Evolutionary conservation across 2,113 vertebrate genomes (phyloP).

Genomic region (Butorides virescens): DNA sequence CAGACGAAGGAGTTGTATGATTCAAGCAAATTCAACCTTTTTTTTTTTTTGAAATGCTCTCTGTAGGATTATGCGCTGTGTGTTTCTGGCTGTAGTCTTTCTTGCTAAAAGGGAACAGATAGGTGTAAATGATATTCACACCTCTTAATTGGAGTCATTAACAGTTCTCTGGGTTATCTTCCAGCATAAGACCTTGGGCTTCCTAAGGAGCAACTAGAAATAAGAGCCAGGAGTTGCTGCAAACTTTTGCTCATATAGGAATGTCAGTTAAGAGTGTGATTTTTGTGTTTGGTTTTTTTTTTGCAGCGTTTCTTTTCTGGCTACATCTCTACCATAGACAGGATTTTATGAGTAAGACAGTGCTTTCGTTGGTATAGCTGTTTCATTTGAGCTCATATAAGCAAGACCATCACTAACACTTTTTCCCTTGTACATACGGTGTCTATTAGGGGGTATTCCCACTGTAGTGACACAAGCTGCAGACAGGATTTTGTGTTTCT

Average conservation of each 20-base stretch:
- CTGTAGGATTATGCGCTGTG: constrained; percentile 16
- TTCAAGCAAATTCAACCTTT: constrained; percentile 54
- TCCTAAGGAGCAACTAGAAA: constrained; percentile 10
- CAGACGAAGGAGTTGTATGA: neutral
- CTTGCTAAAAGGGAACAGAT: constrained; percentile 48
- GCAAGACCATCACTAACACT: neutral
- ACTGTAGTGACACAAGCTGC: neutral
- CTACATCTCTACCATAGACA: neutral
- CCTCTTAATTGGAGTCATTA: constrained; percentile 63
- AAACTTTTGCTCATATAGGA: neutral
- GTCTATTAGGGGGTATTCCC: neutral
- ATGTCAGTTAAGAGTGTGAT: neutral
- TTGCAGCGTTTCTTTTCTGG: neutral
- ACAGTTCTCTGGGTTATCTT: constrained; percentile 56
- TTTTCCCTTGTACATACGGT: neutral
- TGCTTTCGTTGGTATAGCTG: neutral
- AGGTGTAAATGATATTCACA: constrained; percentile 64
- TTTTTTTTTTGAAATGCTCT: constrained; percentile 35
- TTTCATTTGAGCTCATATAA: neutral
- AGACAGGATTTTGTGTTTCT: neutral
- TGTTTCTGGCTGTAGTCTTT: constrained; percentile 48
- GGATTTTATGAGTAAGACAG: neutral
- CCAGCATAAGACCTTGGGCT: neutral
- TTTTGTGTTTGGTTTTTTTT: neutral
- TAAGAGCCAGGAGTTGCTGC: neutral